A percentile compares a stretch with the other conserved stretches of the same genome.
These are phyloP conservation scores for Rhinoraja longicauda DNA, from an alignment of 2,797 vertebrate genomes.

Conservation along the genomic window DNA sequence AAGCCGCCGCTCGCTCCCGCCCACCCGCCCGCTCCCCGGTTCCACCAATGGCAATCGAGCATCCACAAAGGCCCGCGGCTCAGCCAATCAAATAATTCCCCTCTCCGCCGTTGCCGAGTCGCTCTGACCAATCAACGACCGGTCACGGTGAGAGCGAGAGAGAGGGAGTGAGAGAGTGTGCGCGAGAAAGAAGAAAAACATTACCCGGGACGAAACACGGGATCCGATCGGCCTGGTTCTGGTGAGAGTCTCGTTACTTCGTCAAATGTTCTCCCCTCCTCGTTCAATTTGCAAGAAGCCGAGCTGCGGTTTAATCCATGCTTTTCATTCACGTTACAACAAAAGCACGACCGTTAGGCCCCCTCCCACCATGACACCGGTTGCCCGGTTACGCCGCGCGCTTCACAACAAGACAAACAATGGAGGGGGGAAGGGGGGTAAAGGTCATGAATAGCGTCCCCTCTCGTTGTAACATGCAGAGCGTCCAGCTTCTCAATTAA, in stretches of 20 bases:
- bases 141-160: too few species aligned
- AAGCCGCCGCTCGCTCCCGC: not conserved
- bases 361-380: not conserved
- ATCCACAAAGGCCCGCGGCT: not conserved
- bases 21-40: not conserved
- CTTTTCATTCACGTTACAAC: not conserved
- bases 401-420: not conserved
- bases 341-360: not conserved
- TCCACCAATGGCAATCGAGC: not conserved
- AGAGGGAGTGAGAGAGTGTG: too few species aligned
- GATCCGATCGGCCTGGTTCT: too few species aligned
- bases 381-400: constrained; percentile 11
- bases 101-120: not conserved
- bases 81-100: not conserved
- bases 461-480: not conserved
- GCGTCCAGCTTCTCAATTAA: not conserved
- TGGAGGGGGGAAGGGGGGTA: not conserved
- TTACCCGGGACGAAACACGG: too few species aligned
- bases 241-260: too few species aligned
- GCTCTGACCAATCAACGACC: not conserved
- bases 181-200: too few species aligned
- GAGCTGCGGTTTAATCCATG: not conserved
- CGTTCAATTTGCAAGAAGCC: not conserved
- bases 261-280: not conserved
- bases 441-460: not conserved